phyloP scores from a whole-genome alignment of 2,113 vertebrate species.

The Hylia prasina region DNA sequence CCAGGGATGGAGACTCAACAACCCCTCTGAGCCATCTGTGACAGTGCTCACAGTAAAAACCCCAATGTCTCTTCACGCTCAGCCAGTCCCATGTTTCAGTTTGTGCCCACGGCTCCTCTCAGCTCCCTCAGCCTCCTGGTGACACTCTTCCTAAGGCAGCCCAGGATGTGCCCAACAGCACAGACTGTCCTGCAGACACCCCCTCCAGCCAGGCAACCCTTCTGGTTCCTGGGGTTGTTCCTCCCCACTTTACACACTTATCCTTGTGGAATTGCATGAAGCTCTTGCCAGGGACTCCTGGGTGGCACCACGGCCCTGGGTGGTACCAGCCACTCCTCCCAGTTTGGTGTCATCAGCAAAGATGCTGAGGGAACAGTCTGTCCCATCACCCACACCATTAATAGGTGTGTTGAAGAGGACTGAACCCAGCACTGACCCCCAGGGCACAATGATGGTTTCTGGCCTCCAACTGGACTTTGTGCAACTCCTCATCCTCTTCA shows the following conservation, averaged over 20 bases:
- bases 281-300: not conserved
- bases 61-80: not conserved
- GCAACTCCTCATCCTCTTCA: not conserved
- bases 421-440: accelerated
- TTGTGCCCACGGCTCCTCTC: not conserved
- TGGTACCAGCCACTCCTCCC: not conserved
- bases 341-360: not conserved
- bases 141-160: not conserved
- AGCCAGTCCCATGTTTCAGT: not conserved
- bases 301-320: not conserved
- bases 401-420: accelerated
- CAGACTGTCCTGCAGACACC: not conserved
- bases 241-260: not conserved
- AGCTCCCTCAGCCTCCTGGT: not conserved
- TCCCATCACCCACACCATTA: not conserved
- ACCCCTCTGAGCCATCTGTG: not conserved
- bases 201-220: not conserved
- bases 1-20: not conserved
- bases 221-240: accelerated
- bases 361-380: not conserved
- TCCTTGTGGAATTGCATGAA: not conserved
- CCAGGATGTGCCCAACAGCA: not conserved
- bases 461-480: not conserved
- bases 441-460: accelerated
- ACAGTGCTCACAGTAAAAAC: not conserved